A percentile compares a stretch with the other conserved stretches of the same genome.
These are phyloP conservation scores for Gambelia wislizenii DNA, from an alignment of 2,797 vertebrate genomes.

Conservation along the genomic window DNA sequence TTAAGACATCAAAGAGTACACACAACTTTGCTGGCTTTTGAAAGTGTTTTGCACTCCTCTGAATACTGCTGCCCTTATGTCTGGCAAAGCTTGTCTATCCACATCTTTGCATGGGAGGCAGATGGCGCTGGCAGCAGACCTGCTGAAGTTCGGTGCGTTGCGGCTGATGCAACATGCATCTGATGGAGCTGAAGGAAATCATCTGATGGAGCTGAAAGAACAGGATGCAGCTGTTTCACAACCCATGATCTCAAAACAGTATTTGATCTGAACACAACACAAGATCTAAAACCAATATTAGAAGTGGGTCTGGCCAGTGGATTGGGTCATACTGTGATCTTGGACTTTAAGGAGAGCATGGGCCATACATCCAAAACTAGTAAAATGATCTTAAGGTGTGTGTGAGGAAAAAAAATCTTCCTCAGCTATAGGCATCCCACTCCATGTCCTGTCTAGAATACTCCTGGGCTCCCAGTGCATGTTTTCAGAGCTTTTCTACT, in stretches of 20 bases:
- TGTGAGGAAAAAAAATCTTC: background rate
- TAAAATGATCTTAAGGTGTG: no score
- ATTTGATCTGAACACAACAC: background rate
- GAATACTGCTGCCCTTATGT: conserved; percentile 70
- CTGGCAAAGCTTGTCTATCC: conserved; percentile 62
- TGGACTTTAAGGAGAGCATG: background rate
- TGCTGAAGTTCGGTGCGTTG: conserved; percentile 65
- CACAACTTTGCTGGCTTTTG: conserved; percentile 63
- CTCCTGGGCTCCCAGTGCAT: background rate
- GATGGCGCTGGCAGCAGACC: conserved; percentile 60
- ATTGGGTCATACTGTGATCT: background rate
- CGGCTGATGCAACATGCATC: conserved; percentile 58
- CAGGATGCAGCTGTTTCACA: background rate
- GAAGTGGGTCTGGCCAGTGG: background rate
- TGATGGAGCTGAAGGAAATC: background rate
- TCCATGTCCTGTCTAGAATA: background rate
- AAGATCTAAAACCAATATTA: background rate
- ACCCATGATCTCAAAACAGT: background rate
- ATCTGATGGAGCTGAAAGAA: background rate
- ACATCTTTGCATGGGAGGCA: conserved; percentile 67
- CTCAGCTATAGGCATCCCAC: background rate
- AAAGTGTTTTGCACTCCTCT: conserved; percentile 52
- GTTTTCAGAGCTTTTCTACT: background rate
- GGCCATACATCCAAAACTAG: background rate
- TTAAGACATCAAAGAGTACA: conserved; percentile 48